Conservation (phyloP, 2,113 vertebrate species). For the Heterochromis multidens region DNA sequence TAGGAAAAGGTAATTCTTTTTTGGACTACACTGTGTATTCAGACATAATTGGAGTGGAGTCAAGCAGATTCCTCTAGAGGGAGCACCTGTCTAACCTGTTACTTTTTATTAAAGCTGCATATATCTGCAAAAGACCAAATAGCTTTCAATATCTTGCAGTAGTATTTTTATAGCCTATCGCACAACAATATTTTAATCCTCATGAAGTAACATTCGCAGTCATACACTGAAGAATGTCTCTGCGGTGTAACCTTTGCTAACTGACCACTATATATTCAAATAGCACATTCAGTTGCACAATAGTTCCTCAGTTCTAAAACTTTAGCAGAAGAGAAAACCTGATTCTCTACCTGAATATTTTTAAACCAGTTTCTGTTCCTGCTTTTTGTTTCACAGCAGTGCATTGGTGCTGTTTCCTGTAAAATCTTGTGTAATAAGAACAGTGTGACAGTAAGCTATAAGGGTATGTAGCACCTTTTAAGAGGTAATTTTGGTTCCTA, state of each 20-base stretch:
- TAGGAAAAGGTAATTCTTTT: not conserved
- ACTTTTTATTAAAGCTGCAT: not conserved
- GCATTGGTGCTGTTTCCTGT: constrained; percentile 15
- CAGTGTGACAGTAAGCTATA: not conserved
- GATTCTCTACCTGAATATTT: not conserved
- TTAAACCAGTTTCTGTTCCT: constrained; percentile 41
- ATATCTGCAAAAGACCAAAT: not conserved
- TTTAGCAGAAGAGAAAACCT: not conserved
- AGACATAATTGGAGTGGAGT: not conserved
- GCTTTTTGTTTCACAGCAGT: not conserved
- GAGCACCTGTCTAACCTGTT: not conserved
- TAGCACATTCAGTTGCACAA: not conserved
- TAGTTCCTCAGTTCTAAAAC: not conserved
- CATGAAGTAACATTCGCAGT: not conserved
- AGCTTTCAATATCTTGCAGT: not conserved
- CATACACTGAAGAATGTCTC: not conserved
- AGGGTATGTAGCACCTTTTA: no score
- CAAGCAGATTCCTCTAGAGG: constrained; percentile 31
- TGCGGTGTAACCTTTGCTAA: no score
- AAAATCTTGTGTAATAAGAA: not conserved
- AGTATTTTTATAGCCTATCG: not conserved
- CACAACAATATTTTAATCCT: not conserved
- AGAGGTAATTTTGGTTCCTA: no score
- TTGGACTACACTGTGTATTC: not conserved
- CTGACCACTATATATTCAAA: not conserved